phyloP scores from a whole-genome alignment of 2,888 invertebrate species.

The Spatulosminthurus flaviceps region DNA sequence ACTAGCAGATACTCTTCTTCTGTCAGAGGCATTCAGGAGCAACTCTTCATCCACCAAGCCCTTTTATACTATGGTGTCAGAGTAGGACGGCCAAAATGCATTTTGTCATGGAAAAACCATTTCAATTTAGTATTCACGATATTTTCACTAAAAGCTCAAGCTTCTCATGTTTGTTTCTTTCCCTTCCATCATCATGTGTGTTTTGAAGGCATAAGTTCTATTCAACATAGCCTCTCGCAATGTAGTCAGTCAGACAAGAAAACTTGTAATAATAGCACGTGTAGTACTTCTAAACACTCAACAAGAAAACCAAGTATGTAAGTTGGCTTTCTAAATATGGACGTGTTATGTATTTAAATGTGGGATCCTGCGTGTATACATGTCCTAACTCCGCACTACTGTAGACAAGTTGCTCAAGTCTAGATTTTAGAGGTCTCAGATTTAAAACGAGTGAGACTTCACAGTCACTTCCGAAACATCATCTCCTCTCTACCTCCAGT shows the following conservation, averaged over 20 bases:
- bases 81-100: constrained; percentile 42
- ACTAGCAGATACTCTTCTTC: constrained; percentile 23
- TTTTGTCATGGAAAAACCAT: constrained; percentile 47
- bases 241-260: no score
- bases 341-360: no score
- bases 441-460: neutral
- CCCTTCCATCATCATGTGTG: neutral
- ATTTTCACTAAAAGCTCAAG: constrained; percentile 50
- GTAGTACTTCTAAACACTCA: no score
- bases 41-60: constrained; percentile 40
- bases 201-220: neutral
- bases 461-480: neutral
- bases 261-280: no score
- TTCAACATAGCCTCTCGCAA: no score
- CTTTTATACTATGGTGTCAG: constrained; percentile 37
- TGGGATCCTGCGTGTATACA: no score
- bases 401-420: neutral
- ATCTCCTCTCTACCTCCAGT: neutral
- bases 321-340: no score
- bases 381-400: no score
- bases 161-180: constrained; percentile 21
- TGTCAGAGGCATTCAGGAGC: constrained; percentile 48
- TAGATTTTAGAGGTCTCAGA: neutral
- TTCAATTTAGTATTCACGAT: constrained; percentile 48
- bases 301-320: no score